Evolutionary conservation across 2,797 vertebrate species (phyloP).

Genomic region (Myotis vivesi): DNA sequence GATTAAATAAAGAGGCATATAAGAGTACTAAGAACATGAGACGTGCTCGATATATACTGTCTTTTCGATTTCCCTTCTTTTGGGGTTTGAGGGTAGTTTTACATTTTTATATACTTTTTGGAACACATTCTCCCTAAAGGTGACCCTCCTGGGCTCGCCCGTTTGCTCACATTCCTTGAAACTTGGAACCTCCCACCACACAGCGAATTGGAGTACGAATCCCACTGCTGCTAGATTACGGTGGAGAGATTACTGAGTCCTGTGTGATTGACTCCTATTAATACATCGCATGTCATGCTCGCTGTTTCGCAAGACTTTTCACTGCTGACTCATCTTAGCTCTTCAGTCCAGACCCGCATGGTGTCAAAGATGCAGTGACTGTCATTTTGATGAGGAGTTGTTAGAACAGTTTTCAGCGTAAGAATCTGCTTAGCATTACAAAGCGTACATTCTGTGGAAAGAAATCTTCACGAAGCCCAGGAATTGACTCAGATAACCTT

Average conservation of each 20-base stretch:
- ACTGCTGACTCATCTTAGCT: constrained; percentile 12
- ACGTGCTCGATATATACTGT: background rate
- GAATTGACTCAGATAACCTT: constrained; percentile 22
- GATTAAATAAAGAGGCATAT: background rate
- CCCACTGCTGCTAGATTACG: background rate
- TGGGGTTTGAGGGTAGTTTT: background rate
- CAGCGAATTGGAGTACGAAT: background rate
- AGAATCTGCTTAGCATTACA: constrained; percentile 1
- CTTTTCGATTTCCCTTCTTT: background rate
- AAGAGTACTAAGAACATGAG: background rate
- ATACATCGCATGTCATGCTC: background rate
- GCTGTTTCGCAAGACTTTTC: background rate
- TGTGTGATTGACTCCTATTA: background rate
- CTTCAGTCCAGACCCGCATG: background rate
- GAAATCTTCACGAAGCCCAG: background rate
- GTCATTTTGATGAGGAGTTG: background rate
- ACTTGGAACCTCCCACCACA: background rate
- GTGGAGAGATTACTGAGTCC: background rate
- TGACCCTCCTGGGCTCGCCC: background rate
- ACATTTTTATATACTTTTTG: background rate
- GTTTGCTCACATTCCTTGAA: background rate
- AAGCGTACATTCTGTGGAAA: constrained; percentile 30
- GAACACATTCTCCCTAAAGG: background rate
- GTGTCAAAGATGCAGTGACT: background rate
- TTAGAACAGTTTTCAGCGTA: background rate